Evolutionary conservation across 2,888 invertebrate species (phyloP).

Genomic region (Meloe dianella): DNA sequence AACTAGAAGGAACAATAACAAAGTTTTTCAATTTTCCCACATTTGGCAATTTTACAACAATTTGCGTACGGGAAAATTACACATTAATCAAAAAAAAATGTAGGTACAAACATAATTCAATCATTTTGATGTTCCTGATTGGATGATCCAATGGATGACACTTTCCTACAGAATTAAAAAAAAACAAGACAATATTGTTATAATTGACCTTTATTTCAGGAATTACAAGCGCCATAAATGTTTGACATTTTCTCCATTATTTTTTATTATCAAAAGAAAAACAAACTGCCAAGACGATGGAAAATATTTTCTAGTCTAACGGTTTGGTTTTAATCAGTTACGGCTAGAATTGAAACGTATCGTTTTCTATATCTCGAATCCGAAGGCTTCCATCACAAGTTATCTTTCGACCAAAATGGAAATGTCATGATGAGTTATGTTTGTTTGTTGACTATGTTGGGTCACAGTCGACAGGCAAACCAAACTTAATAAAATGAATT

Average conservation of each 20-base stretch:
- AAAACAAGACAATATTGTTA: neutral
- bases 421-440: slow-evolving; percentile 50
- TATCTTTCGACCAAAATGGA: slow-evolving; percentile 45
- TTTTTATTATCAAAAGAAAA: neutral
- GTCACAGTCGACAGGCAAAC: slow-evolving; percentile 16
- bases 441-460: slow-evolving; percentile 49
- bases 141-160: neutral
- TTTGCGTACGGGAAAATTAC: neutral
- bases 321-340: slow-evolving; percentile 1
- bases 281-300: neutral
- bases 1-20: neutral
- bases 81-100: neutral
- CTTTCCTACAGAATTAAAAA: neutral
- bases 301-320: neutral
- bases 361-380: slow-evolving; percentile 22
- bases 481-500: slow-evolving; percentile 34
- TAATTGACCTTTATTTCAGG: neutral
- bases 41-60: neutral
- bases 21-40: neutral
- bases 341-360: neutral
- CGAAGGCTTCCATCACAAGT: slow-evolving; percentile 32
- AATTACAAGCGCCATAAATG: slow-evolving; percentile 1
- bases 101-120: neutral
- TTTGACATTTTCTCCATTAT: neutral
- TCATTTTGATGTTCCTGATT: neutral